These are phyloP conservation scores for Aporrectodea caliginosa DNA, from an alignment of 1,140 invertebrate genomes.

Conservation along the genomic window DNA sequence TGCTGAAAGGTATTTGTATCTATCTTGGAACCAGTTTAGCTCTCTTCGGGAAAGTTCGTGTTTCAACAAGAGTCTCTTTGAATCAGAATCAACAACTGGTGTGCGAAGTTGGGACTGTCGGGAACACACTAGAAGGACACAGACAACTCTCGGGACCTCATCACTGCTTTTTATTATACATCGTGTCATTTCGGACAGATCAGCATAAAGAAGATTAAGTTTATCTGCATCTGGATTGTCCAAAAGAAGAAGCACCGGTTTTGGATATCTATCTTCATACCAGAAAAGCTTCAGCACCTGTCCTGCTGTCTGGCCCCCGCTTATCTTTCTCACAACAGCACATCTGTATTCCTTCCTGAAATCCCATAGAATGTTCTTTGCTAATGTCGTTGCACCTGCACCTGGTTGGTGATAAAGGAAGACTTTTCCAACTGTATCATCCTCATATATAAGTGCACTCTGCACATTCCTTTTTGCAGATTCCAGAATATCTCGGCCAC, in stretches of 20 bases:
- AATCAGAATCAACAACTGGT: slow-evolving; percentile 15
- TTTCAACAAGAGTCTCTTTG: slow-evolving; percentile 33
- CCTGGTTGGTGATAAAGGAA: slow-evolving; percentile 43
- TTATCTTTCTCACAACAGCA: slow-evolving; percentile 38
- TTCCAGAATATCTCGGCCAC: slow-evolving; percentile 34
- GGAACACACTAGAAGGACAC: slow-evolving; percentile 38
- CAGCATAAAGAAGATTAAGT: slow-evolving; percentile 31
- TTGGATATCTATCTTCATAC: slow-evolving; percentile 35
- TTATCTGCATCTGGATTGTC: slow-evolving; percentile 46
- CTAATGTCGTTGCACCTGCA: slow-evolving; percentile 42
- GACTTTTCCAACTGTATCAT: slow-evolving; percentile 32
- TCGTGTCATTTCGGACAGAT: slow-evolving; percentile 36
- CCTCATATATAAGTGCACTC: slow-evolving; percentile 34
- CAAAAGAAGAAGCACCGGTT: slow-evolving; percentile 39
- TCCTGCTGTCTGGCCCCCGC: slow-evolving; percentile 34
- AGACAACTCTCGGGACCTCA: slow-evolving; percentile 27
- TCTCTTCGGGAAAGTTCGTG: slow-evolving; percentile 37
- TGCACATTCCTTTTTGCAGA: slow-evolving; percentile 27
- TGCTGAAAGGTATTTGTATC: slow-evolving; percentile 34
- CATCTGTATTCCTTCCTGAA: slow-evolving; percentile 38
- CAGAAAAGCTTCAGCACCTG: slow-evolving; percentile 37
- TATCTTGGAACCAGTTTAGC: slow-evolving; percentile 38
- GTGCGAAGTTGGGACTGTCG: slow-evolving; percentile 30
- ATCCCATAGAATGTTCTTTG: slow-evolving; percentile 42
- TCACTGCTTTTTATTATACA: slow-evolving; percentile 8